Percentiles rank a stretch among this genome's conserved stretches.
phyloP scores from a whole-genome alignment of 2,113 vertebrate genomes.

The Antigone vipio region DNA sequence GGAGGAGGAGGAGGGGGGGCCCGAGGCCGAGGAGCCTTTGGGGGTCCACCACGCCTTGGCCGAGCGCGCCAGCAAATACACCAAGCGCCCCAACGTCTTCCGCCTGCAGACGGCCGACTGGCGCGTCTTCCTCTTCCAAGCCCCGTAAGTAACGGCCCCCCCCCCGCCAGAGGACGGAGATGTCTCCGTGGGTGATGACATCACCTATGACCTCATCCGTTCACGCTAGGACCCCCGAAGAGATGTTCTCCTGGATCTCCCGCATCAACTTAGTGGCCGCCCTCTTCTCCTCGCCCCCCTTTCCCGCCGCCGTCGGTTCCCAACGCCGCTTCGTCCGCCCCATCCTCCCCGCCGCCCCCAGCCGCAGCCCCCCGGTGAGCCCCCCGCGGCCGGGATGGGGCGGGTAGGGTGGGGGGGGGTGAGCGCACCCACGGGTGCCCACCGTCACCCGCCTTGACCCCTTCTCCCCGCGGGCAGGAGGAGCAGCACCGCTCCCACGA shows the following conservation, averaged over 20 bases:
- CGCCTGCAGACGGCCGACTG: conserved; percentile 89
- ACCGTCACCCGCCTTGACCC: neutral
- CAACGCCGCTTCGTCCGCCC: conserved; percentile 86
- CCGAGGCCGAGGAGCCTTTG: conserved; percentile 79
- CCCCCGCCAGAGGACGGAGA: too few species aligned
- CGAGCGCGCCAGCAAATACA: conserved; percentile 81
- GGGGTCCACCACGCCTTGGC: conserved; percentile 91
- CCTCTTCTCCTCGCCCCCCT: conserved; percentile 87
- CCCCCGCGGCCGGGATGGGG: too few species aligned
- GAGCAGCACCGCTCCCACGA: conserved; percentile 83
- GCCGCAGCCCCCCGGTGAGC: neutral
- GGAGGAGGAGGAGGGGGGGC: neutral
- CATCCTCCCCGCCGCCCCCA: conserved; percentile 74
- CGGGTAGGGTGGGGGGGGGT: too few species aligned
- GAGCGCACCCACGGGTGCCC: neutral
- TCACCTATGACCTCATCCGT: neutral
- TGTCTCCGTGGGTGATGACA: neutral
- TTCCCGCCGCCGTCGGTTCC: conserved; percentile 88
- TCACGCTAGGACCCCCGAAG: conserved; percentile 72
- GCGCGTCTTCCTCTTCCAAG: conserved; percentile 78
- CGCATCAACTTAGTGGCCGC: conserved; percentile 84
- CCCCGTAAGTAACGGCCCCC: neutral
- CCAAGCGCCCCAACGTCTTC: conserved; percentile 88
- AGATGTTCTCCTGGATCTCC: conserved; percentile 90
- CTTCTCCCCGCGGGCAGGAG: conserved; percentile 69